Conservation (phyloP, 1,140 invertebrate species). For the Watersipora subatra region DNA sequence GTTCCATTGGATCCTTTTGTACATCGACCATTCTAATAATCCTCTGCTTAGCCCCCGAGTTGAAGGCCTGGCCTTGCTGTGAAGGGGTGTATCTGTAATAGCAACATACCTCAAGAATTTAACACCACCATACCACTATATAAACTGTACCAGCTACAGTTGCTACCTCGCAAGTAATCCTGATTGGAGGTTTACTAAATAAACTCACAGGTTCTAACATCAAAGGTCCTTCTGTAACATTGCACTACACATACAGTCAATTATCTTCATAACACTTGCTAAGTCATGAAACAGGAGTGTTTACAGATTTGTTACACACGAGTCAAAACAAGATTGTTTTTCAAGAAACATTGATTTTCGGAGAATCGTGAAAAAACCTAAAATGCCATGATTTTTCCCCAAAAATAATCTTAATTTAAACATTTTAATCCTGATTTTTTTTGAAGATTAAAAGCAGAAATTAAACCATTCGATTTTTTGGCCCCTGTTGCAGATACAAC, state of each 20-base stretch:
- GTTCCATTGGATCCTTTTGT: conserved; percentile 94
- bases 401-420: no score
- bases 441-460: no score
- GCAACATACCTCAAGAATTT: conserved; percentile 5
- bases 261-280: no score
- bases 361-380: no score
- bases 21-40: conserved; percentile 92
- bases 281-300: not conserved
- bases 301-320: not conserved
- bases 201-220: not conserved
- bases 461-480: no score
- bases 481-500: no score
- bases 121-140: not conserved
- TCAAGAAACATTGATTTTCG: not conserved
- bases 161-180: not conserved
- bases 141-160: no score
- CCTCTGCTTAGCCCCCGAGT: conserved; percentile 91
- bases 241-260: no score
- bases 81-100: conserved; percentile 75
- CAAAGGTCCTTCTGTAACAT: no score
- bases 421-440: no score
- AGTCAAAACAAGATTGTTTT: no score
- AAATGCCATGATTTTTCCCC: no score
- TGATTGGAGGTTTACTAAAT: not conserved
- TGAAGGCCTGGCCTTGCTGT: conserved; percentile 85